A percentile compares a stretch with the other conserved stretches of the same genome.
phyloP scores from a whole-genome alignment of 2,888 invertebrate genomes.

The Actias luna region DNA sequence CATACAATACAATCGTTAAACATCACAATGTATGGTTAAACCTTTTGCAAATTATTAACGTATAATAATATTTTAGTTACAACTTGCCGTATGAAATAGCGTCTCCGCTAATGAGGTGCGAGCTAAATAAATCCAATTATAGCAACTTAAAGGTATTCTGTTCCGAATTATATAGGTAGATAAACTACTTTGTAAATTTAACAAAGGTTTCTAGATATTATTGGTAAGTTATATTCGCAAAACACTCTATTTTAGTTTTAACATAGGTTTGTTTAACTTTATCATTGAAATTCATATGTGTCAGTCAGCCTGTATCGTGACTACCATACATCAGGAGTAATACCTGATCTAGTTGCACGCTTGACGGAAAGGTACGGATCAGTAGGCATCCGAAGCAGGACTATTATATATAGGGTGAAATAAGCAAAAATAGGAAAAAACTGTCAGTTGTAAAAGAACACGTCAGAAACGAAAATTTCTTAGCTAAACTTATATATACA shows the following conservation, averaged over 20 bases:
- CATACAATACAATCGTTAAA: background rate
- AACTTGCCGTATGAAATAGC: constrained; percentile 3
- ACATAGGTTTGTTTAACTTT: background rate
- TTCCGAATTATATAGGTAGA: background rate
- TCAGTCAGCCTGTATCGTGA: too few relatives aligned
- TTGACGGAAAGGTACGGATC: too few relatives aligned
- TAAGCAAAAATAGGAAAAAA: too few relatives aligned
- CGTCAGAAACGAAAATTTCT: too few relatives aligned
- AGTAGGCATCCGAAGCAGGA: too few relatives aligned
- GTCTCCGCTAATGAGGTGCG: constrained; percentile 16
- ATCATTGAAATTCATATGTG: too few relatives aligned
- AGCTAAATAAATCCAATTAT: constrained; percentile 41
- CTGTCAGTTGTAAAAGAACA: too few relatives aligned
- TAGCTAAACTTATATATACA: too few relatives aligned
- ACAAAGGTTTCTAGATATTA: background rate
- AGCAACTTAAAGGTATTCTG: constrained; percentile 43
- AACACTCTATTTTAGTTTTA: too few relatives aligned
- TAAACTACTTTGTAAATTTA: background rate
- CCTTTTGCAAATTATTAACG: background rate
- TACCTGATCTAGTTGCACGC: too few relatives aligned
- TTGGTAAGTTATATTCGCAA: background rate
- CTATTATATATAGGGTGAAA: too few relatives aligned
- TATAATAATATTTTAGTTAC: background rate
- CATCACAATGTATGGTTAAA: background rate
- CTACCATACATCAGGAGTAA: too few relatives aligned